Percentiles rank a stretch among this genome's conserved stretches.
Conservation (phyloP, 2,888 invertebrate genomes). For the Empis stercorea region DNA sequence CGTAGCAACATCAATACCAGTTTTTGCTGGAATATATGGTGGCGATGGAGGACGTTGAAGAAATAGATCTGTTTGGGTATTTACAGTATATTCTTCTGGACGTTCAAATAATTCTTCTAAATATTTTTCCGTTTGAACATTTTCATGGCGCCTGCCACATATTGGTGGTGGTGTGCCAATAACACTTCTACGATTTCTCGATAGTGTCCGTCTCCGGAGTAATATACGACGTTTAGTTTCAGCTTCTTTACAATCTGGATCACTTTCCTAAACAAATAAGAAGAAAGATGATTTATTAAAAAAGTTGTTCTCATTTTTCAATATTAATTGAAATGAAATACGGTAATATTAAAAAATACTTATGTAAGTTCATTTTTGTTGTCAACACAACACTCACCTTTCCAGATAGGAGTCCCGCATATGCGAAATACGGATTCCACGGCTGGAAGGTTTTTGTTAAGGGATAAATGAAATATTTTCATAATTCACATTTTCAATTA, state of each 20-base stretch:
- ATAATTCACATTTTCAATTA: too few relatives aligned
- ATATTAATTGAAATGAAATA: too few relatives aligned
- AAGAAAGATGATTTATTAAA: too few relatives aligned
- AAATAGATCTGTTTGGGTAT: conserved; percentile 80
- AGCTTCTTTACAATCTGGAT: conserved; percentile 20
- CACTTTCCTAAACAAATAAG: too few relatives aligned
- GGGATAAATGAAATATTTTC: too few relatives aligned
- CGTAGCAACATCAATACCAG: conserved; percentile 67
- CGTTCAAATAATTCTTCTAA: conserved; percentile 73
- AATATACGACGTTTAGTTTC: conserved; percentile 53
- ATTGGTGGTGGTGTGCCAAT: conserved; percentile 42
- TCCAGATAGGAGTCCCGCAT: conserved; percentile 34
- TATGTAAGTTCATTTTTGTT: too few relatives aligned
- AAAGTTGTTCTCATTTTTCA: too few relatives aligned
- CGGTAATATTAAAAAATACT: too few relatives aligned
- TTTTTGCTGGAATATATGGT: conserved; percentile 61
- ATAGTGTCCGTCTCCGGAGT: conserved; percentile 49
- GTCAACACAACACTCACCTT: conserved; percentile 18
- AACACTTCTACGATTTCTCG: conserved; percentile 42
- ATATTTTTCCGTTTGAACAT: conserved; percentile 80
- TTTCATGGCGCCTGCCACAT: conserved; percentile 70
- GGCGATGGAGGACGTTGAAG: conserved; percentile 72
- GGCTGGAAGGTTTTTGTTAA: conserved; percentile 19
- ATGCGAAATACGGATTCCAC: conserved; percentile 44
- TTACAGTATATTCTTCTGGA: conserved; percentile 62